phyloP scores from a whole-genome alignment of 2,888 invertebrate species.

The Orthonychiurus folsomi region DNA sequence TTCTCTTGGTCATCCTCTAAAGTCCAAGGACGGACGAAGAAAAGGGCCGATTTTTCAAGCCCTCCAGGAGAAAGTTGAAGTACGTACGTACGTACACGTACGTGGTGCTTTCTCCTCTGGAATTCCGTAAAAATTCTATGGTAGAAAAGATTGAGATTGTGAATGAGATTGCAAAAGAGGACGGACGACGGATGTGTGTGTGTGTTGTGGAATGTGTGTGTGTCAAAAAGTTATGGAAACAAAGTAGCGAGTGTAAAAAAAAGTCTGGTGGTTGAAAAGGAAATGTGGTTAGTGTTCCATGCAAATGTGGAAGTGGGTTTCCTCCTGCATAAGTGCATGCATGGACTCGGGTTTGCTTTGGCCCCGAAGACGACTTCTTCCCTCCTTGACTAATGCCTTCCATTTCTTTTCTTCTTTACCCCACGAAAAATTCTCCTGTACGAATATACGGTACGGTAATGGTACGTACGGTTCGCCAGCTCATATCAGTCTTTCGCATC shows the following conservation, averaged over 20 bases:
- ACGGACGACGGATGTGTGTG: not conserved
- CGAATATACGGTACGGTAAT: not conserved
- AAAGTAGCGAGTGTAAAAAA: constrained; percentile 18
- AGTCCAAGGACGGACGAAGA: too few relatives aligned
- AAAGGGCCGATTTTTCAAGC: too few relatives aligned
- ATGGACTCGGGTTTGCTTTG: constrained; percentile 8
- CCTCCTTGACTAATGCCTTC: constrained; percentile 38
- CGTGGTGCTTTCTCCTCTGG: too few relatives aligned
- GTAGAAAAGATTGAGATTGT: too few relatives aligned
- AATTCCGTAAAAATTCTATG: too few relatives aligned
- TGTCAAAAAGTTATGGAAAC: constrained; percentile 35
- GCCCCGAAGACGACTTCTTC: not conserved
- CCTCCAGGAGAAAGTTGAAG: too few relatives aligned
- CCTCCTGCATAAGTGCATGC: too few relatives aligned
- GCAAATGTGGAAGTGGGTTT: constrained; percentile 18
- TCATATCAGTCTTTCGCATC: constrained; percentile 19
- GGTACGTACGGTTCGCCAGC: not conserved
- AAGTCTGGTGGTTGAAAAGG: not conserved
- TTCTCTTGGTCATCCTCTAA: too few relatives aligned
- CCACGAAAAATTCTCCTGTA: constrained; percentile 8
- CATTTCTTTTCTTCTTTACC: constrained; percentile 28
- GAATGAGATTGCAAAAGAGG: too few relatives aligned
- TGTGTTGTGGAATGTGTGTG: constrained; percentile 13
- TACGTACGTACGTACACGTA: too few relatives aligned
- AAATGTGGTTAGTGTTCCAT: constrained; percentile 25